Conservation (phyloP, 2,888 invertebrate species). For the Xanthia togata region DNA sequence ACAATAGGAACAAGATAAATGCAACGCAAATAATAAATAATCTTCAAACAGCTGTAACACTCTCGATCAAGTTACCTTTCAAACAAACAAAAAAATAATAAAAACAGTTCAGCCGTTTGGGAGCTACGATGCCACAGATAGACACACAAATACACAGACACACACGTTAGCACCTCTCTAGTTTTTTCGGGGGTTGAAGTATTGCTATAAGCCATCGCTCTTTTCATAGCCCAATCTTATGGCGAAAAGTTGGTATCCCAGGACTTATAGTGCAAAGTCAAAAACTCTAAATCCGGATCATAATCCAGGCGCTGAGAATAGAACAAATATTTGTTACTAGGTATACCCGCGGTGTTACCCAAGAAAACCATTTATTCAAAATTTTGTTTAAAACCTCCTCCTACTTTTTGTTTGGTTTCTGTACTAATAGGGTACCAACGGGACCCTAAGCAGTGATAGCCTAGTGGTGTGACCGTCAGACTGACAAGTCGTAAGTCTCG, state of each 20-base stretch:
- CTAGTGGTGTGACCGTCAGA: too few species aligned
- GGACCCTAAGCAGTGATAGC: too few species aligned
- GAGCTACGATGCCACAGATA: too few species aligned
- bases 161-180: too few species aligned
- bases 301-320: slow-evolving; percentile 1
- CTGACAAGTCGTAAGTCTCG: too few species aligned
- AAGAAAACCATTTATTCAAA: background rate
- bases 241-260: slow-evolving; percentile 64
- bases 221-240: slow-evolving; percentile 30
- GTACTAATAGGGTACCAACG: background rate
- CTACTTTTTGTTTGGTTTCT: background rate
- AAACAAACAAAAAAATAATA: too few species aligned
- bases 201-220: background rate
- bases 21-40: too few species aligned
- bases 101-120: too few species aligned
- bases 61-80: too few species aligned
- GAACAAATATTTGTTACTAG: slow-evolving; percentile 15
- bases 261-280: slow-evolving; percentile 53
- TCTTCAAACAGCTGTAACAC: too few species aligned
- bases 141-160: too few species aligned
- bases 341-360: background rate
- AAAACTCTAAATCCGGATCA: slow-evolving; percentile 38
- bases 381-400: background rate
- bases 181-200: too few species aligned
- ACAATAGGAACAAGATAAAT: background rate